A percentile compares a stretch with the other conserved stretches of the same genome.
phyloP scores from a whole-genome alignment of 1,140 invertebrate species.

The Polyergus mexicanus region DNA sequence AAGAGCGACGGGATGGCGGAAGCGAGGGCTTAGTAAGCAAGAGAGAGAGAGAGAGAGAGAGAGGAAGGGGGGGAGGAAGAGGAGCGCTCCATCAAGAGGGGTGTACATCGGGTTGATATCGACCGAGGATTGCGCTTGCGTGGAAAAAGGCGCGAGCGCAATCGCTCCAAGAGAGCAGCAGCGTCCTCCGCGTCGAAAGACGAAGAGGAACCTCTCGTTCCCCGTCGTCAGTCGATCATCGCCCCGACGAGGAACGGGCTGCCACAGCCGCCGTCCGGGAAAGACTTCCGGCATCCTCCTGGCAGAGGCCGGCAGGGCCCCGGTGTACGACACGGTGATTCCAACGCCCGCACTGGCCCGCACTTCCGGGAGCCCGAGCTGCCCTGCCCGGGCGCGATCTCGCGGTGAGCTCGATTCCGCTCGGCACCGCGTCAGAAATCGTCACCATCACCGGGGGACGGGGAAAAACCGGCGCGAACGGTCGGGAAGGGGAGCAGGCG shows the following conservation, averaged over 20 bases:
- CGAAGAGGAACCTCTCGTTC: conserved; percentile 55
- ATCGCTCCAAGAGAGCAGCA: conserved; percentile 69
- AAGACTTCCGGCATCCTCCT: conserved; percentile 59
- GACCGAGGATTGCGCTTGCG: conserved; percentile 83
- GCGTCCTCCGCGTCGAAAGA: conserved; percentile 60
- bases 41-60: neutral
- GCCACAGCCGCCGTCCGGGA: conserved; percentile 31
- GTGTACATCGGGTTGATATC: conserved; percentile 73
- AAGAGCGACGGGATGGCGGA: neutral
- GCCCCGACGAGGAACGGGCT: conserved; percentile 44
- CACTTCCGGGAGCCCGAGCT: conserved; percentile 51
- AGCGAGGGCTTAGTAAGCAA: neutral
- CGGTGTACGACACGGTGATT: conserved; percentile 77
- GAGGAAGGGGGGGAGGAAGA: neutral
- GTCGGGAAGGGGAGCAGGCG: neutral
- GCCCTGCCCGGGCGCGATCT: neutral
- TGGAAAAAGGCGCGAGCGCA: conserved; percentile 76
- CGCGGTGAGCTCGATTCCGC: conserved; percentile 35
- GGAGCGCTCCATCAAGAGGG: conserved; percentile 38
- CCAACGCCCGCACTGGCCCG: conserved; percentile 80
- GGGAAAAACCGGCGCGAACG: conserved; percentile 22
- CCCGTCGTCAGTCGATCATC: conserved; percentile 74
- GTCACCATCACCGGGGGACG: conserved; percentile 18
- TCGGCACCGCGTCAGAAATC: conserved; percentile 30
- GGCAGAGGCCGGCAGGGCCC: conserved; percentile 3